A percentile compares a stretch with the other conserved stretches of the same genome.
Evolutionary conservation across 2,888 invertebrate species (phyloP).

Genomic region (Palloptera scutellata): DNA sequence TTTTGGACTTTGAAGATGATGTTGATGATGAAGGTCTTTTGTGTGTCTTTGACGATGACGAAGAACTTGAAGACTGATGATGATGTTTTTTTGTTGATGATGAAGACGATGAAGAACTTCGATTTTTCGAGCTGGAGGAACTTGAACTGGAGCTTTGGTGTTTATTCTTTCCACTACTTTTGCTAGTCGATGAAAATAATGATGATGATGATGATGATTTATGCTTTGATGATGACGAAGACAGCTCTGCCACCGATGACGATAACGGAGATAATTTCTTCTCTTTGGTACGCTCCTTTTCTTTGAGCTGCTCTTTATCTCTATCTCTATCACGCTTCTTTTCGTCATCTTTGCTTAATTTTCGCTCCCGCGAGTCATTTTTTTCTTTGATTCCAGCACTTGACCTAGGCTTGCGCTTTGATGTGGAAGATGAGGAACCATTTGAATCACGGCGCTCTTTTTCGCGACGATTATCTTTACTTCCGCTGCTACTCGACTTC

Average conservation of each 20-base stretch:
- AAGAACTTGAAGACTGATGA: slow-evolving; percentile 22
- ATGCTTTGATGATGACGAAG: slow-evolving; percentile 33
- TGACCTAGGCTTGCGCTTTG: slow-evolving; percentile 40
- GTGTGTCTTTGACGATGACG: slow-evolving; percentile 34
- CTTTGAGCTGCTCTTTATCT: slow-evolving; percentile 38
- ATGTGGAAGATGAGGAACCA: slow-evolving; percentile 35
- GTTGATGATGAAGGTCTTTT: slow-evolving; percentile 40
- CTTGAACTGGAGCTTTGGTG: slow-evolving; percentile 37
- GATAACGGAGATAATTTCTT: slow-evolving; percentile 29
- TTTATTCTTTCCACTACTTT: slow-evolving; percentile 27
- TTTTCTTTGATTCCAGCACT: slow-evolving; percentile 32
- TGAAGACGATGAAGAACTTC: slow-evolving; percentile 28
- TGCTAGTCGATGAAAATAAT: slow-evolving; percentile 30
- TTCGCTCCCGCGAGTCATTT: slow-evolving; percentile 37
- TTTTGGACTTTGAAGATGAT: slow-evolving; percentile 31
- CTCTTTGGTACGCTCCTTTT: slow-evolving; percentile 26
- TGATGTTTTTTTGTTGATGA: slow-evolving; percentile 28
- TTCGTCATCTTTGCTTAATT: slow-evolving; percentile 33
- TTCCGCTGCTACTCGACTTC: slow-evolving; percentile 15
- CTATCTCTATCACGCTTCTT: slow-evolving; percentile 34
- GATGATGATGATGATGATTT: slow-evolving; percentile 36
- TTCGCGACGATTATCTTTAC: slow-evolving; percentile 25
- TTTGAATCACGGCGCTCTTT: slow-evolving; percentile 30
- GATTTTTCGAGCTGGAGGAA: slow-evolving; percentile 43
- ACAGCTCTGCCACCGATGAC: slow-evolving; percentile 37